Base-by-base conservation (phyloP, 2,113 vertebrate genomes). In the Picathartes gymnocephalus region DNA sequence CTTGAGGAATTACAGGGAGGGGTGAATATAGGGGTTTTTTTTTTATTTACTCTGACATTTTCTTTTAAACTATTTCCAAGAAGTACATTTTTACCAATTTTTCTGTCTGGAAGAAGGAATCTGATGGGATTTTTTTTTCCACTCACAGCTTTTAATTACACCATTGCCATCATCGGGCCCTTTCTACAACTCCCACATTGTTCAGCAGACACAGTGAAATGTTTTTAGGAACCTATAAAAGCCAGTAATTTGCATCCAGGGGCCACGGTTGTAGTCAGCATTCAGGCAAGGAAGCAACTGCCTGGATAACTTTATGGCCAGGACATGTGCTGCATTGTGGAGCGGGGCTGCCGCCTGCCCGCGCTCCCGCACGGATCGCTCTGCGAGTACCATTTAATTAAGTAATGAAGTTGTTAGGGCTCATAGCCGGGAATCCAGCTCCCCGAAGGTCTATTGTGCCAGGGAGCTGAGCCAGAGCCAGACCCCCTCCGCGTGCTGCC, bases 181-280 rank as follows among this genome's bases (percentile, higher is more conserved):
- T 94, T 87, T 95, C 88, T 88, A 53, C 93, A 85, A 76, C 85
- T 93, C 95, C 87, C 51, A 92, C 86, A 91, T 90, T 93, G 91
- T 95, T 92, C 81, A 48, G 56, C 58, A 93, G 96, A 90, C 91
- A 94, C 77, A 48, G 80, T 78, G 65, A 73, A 66, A 66, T 87
- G 94, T 96, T 95, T 95, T 94, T 88, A 92, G 90, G 94, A 94
- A 94, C 81, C 87, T 51, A 80, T 90, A 92, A 90, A 96, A 90
- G 50, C 40, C 84, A 89, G 24, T 93, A 83, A 77, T 95, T 96
- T 94, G 80, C 71, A 91, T 93, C 92, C 72, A 56, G 72, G 84
- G 90, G 74, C 48, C 66, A 28, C 9, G 74, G 91, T 62, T 84
- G 74, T 86, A 76, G 74, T 74, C 70, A 1, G 66, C 88, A 65